Conservation (phyloP, 2,888 invertebrate species). For the Mesoligia furuncula region DNA sequence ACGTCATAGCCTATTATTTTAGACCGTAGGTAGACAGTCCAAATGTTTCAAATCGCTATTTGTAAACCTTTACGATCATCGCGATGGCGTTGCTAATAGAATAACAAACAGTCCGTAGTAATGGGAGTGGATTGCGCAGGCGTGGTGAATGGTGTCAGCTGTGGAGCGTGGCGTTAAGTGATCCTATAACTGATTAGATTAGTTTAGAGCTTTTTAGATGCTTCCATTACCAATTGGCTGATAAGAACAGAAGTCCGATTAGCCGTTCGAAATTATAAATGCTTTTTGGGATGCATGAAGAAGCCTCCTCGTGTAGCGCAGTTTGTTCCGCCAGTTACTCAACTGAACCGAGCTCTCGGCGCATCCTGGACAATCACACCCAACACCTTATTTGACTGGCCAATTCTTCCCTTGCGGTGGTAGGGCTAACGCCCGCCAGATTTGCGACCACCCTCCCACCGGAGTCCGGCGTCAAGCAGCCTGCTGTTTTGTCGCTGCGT, state of each 20-base stretch:
- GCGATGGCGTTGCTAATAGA: constrained; percentile 20
- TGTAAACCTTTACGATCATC: constrained; percentile 27
- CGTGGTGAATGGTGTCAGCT: background rate
- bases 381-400: too few relatives aligned
- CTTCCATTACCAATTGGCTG: background rate
- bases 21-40: background rate
- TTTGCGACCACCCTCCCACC: too few relatives aligned
- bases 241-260: background rate
- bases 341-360: too few relatives aligned
- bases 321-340: too few relatives aligned
- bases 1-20: background rate
- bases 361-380: too few relatives aligned
- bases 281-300: too few relatives aligned
- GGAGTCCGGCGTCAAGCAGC: too few relatives aligned
- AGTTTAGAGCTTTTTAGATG: background rate
- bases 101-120: constrained; percentile 21
- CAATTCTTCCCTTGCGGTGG: too few relatives aligned
- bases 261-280: background rate
- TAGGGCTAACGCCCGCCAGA: too few relatives aligned
- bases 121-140: background rate
- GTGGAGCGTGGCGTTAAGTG: background rate
- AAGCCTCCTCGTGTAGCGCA: too few relatives aligned
- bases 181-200: background rate
- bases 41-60: constrained; percentile 19
- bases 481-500: too few relatives aligned